Base-by-base conservation (phyloP, 2,888 invertebrate species). In the Folsomia candida region DNA sequence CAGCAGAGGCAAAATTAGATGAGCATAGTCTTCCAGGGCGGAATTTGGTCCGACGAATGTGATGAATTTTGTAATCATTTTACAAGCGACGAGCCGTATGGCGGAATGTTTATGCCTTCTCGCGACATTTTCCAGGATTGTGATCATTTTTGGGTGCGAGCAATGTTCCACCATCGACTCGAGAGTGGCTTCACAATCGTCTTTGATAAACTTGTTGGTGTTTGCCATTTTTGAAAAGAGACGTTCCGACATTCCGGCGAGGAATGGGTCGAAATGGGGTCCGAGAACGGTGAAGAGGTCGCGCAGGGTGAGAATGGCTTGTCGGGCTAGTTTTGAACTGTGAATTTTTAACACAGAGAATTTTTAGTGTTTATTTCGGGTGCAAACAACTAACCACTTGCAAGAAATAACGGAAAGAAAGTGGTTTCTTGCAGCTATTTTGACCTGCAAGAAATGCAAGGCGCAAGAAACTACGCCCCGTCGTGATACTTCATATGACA, bases 201-300 rank as follows among this genome's bases (percentile, higher is more conserved):
- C 63, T 37, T 47, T 64, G 6, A 64, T 64, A 25, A 64, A 64
- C 26, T 51, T 37, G 25, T 64, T 64, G 22, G 63, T 64, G 26
- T 64, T 37, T 22, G 37, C 11, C 4, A 37, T 24, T 25, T 64
- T 64, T 4, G 18, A n/a, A 64, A 64, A 47, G n/a, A 64, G 25
- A 22, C 37, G 28, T 47, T 64, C 63, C 22, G 63, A 2, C 3
- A 64, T 2, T 22, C 24, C 2, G 22, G 37, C 24, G n/a, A 64
- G 37, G 22, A 47, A 22, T 18, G 1, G 3, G 51, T 64, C 63
- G 20, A 64, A 29, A n/a, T 29, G 51, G 3, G 47, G 51, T 6
- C 63, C 63, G 2, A 64, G 24, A 2, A 22, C 20, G 20, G 47
- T 6, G 51, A 64, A 64, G 22, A 64, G 25, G n/a, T 64, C 63